Evolutionary conservation across 2,888 invertebrate species (phyloP).

Genomic region (Macrosiphum euphorbiae): DNA sequence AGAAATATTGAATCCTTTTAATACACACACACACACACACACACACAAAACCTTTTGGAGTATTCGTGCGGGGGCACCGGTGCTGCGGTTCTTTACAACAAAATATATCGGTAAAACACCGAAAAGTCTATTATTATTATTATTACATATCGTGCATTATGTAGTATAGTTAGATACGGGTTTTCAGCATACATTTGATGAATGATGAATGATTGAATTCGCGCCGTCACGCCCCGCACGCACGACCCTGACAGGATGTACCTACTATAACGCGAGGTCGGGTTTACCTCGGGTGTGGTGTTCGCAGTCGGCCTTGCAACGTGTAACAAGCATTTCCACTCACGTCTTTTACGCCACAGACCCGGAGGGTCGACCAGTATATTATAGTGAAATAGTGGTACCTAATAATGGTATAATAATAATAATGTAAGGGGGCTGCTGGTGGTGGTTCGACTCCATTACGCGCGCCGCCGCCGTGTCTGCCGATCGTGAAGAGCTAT

Average conservation of each 20-base stretch:
- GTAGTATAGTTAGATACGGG: neutral
- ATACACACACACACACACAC: neutral
- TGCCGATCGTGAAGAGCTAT: neutral
- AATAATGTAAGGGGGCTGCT: neutral
- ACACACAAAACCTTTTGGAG: neutral
- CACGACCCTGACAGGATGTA: neutral
- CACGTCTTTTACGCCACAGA: slow-evolving; percentile 28
- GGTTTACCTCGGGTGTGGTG: neutral
- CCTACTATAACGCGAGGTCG: neutral
- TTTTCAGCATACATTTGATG: slow-evolving; percentile 43
- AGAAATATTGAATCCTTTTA: neutral
- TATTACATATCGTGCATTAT: neutral
- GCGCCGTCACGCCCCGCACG: neutral
- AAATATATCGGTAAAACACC: slow-evolving; percentile 26
- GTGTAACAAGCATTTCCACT: slow-evolving; percentile 57
- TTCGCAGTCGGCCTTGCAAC: neutral
- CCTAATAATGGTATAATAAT: neutral
- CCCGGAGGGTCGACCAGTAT: neutral
- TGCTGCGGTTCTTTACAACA: neutral
- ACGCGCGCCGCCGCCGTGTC: neutral
- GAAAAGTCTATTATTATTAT: neutral
- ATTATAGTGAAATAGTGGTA: neutral
- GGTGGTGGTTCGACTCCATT: slow-evolving; percentile 4
- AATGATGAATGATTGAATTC: slow-evolving; percentile 46
- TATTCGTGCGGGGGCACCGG: neutral